These are phyloP conservation scores for Pardosa pseudoannulata DNA, from an alignment of 2,888 invertebrate genomes.

Conservation along the genomic window DNA sequence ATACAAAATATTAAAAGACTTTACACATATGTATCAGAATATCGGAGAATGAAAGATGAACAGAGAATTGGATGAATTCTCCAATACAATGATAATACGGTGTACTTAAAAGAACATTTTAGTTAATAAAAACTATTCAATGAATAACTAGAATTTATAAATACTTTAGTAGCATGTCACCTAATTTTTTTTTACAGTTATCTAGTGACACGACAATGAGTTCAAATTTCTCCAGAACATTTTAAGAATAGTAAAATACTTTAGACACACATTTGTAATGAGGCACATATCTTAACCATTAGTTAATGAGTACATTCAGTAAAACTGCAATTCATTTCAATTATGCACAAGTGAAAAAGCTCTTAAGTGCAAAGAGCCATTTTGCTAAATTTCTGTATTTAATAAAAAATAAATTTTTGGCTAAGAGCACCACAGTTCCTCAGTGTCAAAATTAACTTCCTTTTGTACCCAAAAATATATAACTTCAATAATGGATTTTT, in stretches of 20 bases:
- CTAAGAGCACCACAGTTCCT: too few species aligned
- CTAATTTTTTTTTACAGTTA: neutral
- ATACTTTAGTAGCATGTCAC: neutral
- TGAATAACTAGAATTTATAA: neutral
- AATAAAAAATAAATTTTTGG: too few species aligned
- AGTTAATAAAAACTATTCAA: constrained; percentile 1
- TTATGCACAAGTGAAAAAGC: neutral
- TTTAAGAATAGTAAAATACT: neutral
- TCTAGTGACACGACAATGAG: neutral
- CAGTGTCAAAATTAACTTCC: too few species aligned
- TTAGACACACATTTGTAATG: neutral
- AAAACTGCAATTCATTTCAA: neutral
- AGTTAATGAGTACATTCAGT: neutral
- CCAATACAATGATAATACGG: neutral
- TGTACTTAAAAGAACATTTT: neutral
- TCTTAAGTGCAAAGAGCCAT: too few species aligned
- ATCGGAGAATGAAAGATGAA: neutral
- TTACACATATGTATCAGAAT: neutral
- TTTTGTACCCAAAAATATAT: too few species aligned
- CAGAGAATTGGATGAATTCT: neutral
- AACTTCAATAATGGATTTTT: too few species aligned
- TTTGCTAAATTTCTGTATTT: too few species aligned
- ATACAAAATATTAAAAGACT: too few species aligned
- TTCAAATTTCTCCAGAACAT: neutral
- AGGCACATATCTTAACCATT: neutral